Conservation (phyloP, 2,797 vertebrate genomes). For the Zalophus californianus region DNA sequence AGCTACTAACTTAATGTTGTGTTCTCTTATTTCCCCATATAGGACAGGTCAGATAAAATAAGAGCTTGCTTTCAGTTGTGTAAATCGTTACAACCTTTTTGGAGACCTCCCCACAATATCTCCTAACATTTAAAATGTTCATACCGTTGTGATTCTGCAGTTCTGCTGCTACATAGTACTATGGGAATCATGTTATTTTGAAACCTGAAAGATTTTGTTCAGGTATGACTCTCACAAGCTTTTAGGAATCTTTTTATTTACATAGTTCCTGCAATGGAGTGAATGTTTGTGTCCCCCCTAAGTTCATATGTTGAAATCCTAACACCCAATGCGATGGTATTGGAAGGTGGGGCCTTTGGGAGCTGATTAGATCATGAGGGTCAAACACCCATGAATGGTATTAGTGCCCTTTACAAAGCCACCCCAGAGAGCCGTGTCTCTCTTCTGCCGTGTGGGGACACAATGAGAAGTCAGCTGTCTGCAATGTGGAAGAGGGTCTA, state of each 20-base stretch:
- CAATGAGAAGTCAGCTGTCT: background rate
- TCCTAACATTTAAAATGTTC: constrained; percentile 29
- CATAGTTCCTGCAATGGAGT: background rate
- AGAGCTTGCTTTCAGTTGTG: background rate
- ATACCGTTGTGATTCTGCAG: background rate
- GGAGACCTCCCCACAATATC: constrained; percentile 12
- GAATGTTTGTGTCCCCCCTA: background rate
- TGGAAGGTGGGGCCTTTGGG: background rate
- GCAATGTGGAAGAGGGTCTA: background rate
- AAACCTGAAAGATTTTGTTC: constrained; percentile 38
- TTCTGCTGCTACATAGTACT: background rate
- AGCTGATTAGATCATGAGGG: background rate
- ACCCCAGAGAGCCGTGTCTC: background rate
- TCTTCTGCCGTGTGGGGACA: background rate
- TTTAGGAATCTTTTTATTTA: constrained; percentile 12
- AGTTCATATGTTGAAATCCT: background rate
- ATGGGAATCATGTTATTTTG: background rate
- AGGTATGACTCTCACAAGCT: background rate
- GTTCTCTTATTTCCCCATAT: background rate
- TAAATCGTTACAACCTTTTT: background rate
- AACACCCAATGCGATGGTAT: background rate
- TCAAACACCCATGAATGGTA: background rate
- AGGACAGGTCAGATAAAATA: background rate
- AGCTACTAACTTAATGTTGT: background rate
- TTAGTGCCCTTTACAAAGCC: background rate